phyloP scores from a whole-genome alignment of 2,888 invertebrate genomes.

The Junonia oenone region DNA sequence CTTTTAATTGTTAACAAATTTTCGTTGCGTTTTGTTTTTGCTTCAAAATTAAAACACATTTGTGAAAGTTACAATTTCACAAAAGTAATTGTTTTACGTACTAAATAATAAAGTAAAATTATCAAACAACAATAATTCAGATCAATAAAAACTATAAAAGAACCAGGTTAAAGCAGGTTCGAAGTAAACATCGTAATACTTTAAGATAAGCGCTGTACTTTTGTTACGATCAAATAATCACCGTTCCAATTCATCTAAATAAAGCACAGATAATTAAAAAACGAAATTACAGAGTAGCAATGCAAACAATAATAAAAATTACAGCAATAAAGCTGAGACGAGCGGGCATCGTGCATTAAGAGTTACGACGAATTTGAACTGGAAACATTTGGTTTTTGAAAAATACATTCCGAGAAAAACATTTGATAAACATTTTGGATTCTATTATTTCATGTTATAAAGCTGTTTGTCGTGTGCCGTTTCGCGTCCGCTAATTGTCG shows the following conservation, averaged over 20 bases:
- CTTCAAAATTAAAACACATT: no score
- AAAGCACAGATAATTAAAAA: background rate
- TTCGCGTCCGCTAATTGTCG: constrained; percentile 22
- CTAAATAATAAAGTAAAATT: background rate
- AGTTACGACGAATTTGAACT: constrained; percentile 24
- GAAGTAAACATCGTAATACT: background rate
- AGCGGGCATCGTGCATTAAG: constrained; percentile 12
- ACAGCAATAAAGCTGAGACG: constrained; percentile 14
- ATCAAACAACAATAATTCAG: background rate
- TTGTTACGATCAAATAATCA: background rate
- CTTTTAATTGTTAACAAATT: background rate
- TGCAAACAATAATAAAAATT: constrained; percentile 23
- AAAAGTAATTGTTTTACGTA: background rate
- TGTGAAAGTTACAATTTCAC: background rate
- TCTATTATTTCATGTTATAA: background rate
- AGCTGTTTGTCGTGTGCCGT: constrained; percentile 6
- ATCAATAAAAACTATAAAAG: background rate
- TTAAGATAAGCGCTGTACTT: background rate
- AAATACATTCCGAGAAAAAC: constrained; percentile 24
- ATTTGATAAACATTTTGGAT: background rate
- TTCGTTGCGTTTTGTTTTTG: background rate
- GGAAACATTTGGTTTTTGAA: constrained; percentile 27
- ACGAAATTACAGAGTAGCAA: constrained; percentile 9
- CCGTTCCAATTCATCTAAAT: background rate
- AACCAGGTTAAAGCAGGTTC: background rate